phyloP scores from a whole-genome alignment of 2,888 invertebrate species.

The Nemotelus pantherinus region DNA sequence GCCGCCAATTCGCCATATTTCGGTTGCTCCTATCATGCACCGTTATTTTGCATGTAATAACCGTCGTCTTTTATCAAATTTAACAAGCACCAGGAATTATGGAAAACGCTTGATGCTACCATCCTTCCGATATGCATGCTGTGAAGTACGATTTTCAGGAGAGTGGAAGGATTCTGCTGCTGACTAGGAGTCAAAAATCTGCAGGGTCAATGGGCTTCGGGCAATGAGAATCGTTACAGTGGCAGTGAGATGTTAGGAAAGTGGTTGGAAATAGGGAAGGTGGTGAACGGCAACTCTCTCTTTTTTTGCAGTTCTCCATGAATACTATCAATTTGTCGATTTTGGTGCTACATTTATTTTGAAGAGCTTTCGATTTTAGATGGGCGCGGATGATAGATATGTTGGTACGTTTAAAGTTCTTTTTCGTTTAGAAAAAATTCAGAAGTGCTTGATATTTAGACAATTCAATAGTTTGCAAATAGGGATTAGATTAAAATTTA shows the following conservation, averaged over 20 bases:
- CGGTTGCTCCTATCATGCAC: conserved; percentile 7
- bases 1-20: background rate
- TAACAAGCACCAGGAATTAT: conserved; percentile 52
- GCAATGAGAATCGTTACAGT: background rate
- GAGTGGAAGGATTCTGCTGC: background rate
- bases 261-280: background rate
- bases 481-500: no score
- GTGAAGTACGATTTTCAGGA: background rate
- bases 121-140: background rate
- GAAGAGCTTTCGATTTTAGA: conserved; percentile 25
- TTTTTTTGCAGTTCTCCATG: conserved; percentile 39
- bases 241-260: background rate
- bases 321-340: conserved; percentile 51
- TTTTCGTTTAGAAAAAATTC: no score
- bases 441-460: no score
- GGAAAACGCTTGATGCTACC: conserved; percentile 33
- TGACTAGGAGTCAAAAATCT: conserved; percentile 22
- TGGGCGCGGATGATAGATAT: background rate
- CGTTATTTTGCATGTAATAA: conserved; percentile 54
- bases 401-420: no score
- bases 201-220: conserved; percentile 11
- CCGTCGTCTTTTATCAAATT: conserved; percentile 56
- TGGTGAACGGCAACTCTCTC: conserved; percentile 21
- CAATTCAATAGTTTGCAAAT: no score
- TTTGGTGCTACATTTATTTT: conserved; percentile 38